Evolutionary conservation across 2,113 vertebrate genomes (phyloP), one percentile per base, ranked within the genome.

Genomic region (Scophthalmus maximus): DNA sequence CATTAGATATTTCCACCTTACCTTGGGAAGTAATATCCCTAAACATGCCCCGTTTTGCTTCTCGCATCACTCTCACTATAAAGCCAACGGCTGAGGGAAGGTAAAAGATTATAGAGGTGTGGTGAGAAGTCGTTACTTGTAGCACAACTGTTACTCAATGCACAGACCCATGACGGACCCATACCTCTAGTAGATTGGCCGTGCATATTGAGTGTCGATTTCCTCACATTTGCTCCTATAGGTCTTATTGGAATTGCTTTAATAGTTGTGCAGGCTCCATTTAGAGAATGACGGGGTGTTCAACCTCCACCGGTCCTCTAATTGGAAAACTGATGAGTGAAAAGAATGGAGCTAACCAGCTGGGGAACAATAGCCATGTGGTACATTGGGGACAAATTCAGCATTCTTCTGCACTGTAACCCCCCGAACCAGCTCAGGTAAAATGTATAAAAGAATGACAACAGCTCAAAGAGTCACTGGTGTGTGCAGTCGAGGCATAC

Each of bases 301-400:
- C 75, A 81, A 78, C 81, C 79, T 76, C 74, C 63, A 57, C 78
- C 50, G 72, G 47, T 61, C 60, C 47, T 77, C 70, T 80, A 81
- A 88, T 80, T 76, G 76, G 79, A 80, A 84, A 83, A 82, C 44
- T 69, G 79, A 84, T 73, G 84, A 65, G 73, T 74, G 59, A 66
- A 77, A 82, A 76, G 63, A 73, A 69, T 36, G 14, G 26, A 51
- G 57, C 67, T 80, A 67, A 87, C 85, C 67, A 83, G 81, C 79
- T 73, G 27, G 32, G 60, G 74, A 76, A 77, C 76, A 83, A 70
- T 81, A 76, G 72, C 63, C 78, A 51, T 51, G 49, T 65, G 50
- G 58, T 68, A 63, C 50, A 83, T 36, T 62, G 68, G 68, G 20
- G 73, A 59, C 29, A 71, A 80, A 85, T 56, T 27, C 52, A 20